A percentile compares a stretch with the other conserved stretches of the same genome.
phyloP scores from a whole-genome alignment of 2,888 invertebrate genomes.

The Papilio gigon region DNA sequence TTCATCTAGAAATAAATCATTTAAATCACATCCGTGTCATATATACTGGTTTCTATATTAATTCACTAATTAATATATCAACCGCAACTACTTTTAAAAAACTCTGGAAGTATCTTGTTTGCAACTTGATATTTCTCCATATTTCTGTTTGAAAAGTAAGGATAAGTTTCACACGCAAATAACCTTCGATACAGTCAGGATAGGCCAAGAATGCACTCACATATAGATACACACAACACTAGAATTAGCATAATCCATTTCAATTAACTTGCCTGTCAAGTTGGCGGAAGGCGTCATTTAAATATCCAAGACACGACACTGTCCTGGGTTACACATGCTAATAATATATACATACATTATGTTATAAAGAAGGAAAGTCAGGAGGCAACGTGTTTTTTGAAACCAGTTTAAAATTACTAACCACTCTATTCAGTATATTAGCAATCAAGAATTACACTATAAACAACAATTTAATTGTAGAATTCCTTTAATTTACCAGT shows the following conservation, averaged over 20 bases:
- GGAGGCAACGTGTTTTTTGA: slow-evolving; percentile 30
- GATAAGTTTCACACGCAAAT: neutral
- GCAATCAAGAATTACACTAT: neutral
- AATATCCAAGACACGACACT: slow-evolving; percentile 69
- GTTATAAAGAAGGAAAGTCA: slow-evolving; percentile 51
- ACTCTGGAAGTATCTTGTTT: too few relatives aligned
- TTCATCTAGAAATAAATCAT: too few relatives aligned
- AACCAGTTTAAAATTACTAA: slow-evolving; percentile 13
- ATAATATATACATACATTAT: slow-evolving; percentile 47
- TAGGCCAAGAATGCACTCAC: neutral
- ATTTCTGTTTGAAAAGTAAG: too few relatives aligned
- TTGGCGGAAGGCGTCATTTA: slow-evolving; percentile 65
- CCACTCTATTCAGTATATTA: neutral
- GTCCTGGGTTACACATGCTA: slow-evolving; percentile 55
- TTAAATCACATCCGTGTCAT: too few relatives aligned
- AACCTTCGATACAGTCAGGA: neutral
- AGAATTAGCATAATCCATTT: slow-evolving; percentile 69
- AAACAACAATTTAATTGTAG: neutral
- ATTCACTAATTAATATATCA: too few relatives aligned
- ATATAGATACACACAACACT: slow-evolving; percentile 15
- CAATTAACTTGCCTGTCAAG: slow-evolving; percentile 70
- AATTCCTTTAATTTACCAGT: neutral
- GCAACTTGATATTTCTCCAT: too few relatives aligned
- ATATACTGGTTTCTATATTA: too few relatives aligned
- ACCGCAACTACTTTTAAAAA: too few relatives aligned